These are phyloP conservation scores for Leptopilina drosophilae DNA, from an alignment of 2,888 invertebrate genomes.

Conservation along the genomic window DNA sequence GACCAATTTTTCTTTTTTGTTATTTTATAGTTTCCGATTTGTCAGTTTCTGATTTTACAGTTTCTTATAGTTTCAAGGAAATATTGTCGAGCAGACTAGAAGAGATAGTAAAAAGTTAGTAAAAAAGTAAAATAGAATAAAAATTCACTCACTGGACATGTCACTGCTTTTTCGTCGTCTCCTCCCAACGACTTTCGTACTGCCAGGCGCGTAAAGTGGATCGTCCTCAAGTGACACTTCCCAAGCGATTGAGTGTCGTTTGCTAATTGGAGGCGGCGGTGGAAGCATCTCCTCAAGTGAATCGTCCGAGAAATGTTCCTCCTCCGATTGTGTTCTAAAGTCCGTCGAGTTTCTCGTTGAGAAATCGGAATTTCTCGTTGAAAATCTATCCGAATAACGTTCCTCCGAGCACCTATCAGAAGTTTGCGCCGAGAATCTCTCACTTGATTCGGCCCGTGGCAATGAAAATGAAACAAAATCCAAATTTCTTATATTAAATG, in stretches of 20 bases:
- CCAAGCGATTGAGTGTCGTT: conserved; percentile 91
- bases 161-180: conserved; percentile 77
- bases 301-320: conserved; percentile 88
- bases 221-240: conserved; percentile 88
- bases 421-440: conserved; percentile 67
- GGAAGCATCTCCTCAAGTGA: conserved; percentile 88
- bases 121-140: conserved; percentile 6
- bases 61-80: no score
- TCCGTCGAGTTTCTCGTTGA: conserved; percentile 74
- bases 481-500: conserved; percentile 72
- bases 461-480: conserved; percentile 71
- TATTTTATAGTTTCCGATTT: no score
- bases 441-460: conserved; percentile 68
- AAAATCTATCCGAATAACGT: conserved; percentile 72
- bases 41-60: no score
- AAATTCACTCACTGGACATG: conserved; percentile 75
- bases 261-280: conserved; percentile 80
- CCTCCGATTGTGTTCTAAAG: conserved; percentile 76
- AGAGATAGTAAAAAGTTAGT: no score
- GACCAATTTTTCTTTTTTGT: no score
- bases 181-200: conserved; percentile 81
- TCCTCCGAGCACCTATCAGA: conserved; percentile 71
- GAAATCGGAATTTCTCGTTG: conserved; percentile 72
- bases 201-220: conserved; percentile 84
- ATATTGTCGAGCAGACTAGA: no score